Conservation (phyloP, 2,888 invertebrate species). For the Linyphia triangularis region DNA sequence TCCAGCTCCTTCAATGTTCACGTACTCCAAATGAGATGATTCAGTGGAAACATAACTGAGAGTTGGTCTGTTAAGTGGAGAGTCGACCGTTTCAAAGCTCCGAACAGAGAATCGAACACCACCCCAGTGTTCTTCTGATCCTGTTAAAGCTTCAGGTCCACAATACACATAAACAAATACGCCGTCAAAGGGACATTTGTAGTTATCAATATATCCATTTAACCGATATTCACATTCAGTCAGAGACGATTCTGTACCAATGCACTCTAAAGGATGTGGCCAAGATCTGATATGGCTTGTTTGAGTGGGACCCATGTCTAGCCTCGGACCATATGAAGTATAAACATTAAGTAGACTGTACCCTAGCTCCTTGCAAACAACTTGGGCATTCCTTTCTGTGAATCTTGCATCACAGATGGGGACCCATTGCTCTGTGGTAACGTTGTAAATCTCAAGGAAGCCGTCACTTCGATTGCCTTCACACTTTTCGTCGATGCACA, state of each 20-base stretch:
- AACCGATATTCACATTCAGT: slow-evolving; percentile 84
- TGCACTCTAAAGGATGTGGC: slow-evolving; percentile 92
- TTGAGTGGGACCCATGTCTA: slow-evolving; percentile 93
- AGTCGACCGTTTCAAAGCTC: slow-evolving; percentile 87
- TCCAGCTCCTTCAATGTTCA: slow-evolving; percentile 94
- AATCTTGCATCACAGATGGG: slow-evolving; percentile 97
- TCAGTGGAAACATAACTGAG: slow-evolving; percentile 30
- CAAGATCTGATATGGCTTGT: slow-evolving; percentile 93
- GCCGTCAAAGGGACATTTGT: slow-evolving; percentile 93
- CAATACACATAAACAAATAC: slow-evolving; percentile 96
- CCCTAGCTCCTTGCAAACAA: slow-evolving; percentile 95
- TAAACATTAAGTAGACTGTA: slow-evolving; percentile 91
- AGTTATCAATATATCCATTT: slow-evolving; percentile 90
- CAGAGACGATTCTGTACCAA: slow-evolving; percentile 80
- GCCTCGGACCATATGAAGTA: slow-evolving; percentile 90
- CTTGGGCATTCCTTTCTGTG: slow-evolving; percentile 97
- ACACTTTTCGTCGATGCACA: slow-evolving; percentile 76
- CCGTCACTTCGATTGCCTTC: slow-evolving; percentile 84
- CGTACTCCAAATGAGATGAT: slow-evolving; percentile 80
- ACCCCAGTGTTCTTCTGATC: slow-evolving; percentile 92
- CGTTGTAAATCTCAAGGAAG: slow-evolving; percentile 96
- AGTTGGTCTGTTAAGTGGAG: slow-evolving; percentile 49
- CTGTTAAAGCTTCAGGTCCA: slow-evolving; percentile 82
- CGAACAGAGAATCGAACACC: slow-evolving; percentile 94
- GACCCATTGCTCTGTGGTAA: slow-evolving; percentile 96